Conservation (phyloP, 2,113 vertebrate genomes). For the Natator depressus region DNA sequence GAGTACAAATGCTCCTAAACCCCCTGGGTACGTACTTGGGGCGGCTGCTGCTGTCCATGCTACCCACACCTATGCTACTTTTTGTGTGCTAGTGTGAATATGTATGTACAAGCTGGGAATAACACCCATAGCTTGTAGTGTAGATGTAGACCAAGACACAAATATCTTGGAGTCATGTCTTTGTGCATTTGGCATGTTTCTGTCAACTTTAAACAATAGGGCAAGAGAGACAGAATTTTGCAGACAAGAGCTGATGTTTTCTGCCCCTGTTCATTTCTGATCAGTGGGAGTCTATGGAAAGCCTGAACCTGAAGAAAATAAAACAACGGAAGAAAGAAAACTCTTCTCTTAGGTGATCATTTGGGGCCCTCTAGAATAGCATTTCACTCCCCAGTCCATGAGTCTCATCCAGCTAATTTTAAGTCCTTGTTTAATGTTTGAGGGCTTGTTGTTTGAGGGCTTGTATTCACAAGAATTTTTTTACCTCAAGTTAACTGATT, state of each 20-base stretch:
- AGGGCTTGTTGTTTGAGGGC: slow-evolving; percentile 22
- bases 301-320: slow-evolving; percentile 50
- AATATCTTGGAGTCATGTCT: not conserved
- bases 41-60: not conserved
- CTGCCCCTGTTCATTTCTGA: slow-evolving; percentile 61
- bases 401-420: slow-evolving; percentile 7
- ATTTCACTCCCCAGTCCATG: slow-evolving; percentile 33
- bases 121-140: not conserved
- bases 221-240: slow-evolving; percentile 53
- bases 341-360: slow-evolving; percentile 46
- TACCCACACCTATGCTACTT: not conserved
- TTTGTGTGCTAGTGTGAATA: not conserved
- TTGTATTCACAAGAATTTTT: slow-evolving; percentile 47
- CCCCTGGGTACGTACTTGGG: not conserved
- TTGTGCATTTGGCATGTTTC: slow-evolving; percentile 19
- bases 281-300: slow-evolving; percentile 71
- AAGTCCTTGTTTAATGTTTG: slow-evolving; percentile 55
- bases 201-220: slow-evolving; percentile 37
- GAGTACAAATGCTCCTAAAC: not conserved
- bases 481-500: slow-evolving; percentile 54
- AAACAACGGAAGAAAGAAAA: slow-evolving; percentile 45
- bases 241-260: slow-evolving; percentile 63
- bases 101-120: not conserved
- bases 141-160: not conserved
- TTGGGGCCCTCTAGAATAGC: slow-evolving; percentile 59